phyloP scores from a whole-genome alignment of 2,888 invertebrate species.

The Phyllotreta cruciferae region DNA sequence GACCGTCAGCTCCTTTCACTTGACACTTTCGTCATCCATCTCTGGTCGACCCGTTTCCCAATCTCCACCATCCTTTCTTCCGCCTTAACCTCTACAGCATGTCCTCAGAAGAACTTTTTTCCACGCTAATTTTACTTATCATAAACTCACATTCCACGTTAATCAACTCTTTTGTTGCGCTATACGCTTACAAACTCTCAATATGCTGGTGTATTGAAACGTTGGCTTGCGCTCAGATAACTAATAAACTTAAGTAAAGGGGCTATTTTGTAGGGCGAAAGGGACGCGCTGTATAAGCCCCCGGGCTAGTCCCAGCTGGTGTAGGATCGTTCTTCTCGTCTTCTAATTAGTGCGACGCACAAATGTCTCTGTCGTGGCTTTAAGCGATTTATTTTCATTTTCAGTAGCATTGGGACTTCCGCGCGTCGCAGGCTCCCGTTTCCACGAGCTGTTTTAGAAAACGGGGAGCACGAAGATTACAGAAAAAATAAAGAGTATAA shows the following conservation, averaged over 20 bases:
- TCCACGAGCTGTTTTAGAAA: too few relatives aligned
- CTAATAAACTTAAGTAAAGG: not conserved
- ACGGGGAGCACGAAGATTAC: too few relatives aligned
- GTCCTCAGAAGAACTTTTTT: slow-evolving; percentile 1
- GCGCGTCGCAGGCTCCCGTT: too few relatives aligned
- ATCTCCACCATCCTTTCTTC: slow-evolving; percentile 1
- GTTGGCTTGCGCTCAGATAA: too few relatives aligned
- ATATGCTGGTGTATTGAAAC: too few relatives aligned
- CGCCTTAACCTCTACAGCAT: slow-evolving; percentile 1
- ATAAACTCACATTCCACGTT: too few relatives aligned
- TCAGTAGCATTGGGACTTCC: slow-evolving; percentile 16
- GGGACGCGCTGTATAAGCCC: not conserved
- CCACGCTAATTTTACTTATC: not conserved
- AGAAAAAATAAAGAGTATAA: too few relatives aligned
- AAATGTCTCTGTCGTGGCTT: slow-evolving; percentile 32
- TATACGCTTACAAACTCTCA: too few relatives aligned
- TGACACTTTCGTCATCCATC: slow-evolving; percentile 40
- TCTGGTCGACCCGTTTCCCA: slow-evolving; percentile 21
- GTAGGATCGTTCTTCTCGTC: slow-evolving; percentile 25
- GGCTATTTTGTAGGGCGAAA: not conserved
- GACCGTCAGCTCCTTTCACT: slow-evolving; percentile 51
- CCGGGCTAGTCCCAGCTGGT: slow-evolving; percentile 26
- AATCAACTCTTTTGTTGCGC: too few relatives aligned
- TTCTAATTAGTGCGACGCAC: slow-evolving; percentile 29
- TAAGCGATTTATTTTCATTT: slow-evolving; percentile 31